Evolutionary conservation across 2,113 vertebrate genomes (phyloP).

Genomic region (Corapipo altera): DNA sequence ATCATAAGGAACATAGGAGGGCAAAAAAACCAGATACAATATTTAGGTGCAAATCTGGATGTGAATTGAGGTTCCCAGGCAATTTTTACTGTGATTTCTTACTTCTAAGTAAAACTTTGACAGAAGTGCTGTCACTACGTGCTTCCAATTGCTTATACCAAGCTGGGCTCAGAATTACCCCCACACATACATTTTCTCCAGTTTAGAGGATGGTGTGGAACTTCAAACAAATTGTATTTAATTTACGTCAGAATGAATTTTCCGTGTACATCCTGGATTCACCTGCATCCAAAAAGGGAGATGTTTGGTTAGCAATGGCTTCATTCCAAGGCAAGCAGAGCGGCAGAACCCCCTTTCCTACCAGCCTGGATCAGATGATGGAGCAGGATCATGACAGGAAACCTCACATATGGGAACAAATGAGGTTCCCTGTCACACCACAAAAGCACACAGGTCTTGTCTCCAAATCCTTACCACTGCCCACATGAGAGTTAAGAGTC

Average conservation of each 20-base stretch:
- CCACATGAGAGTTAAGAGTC: background rate
- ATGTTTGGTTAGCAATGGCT: background rate
- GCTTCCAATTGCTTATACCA: background rate
- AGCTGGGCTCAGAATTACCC: background rate
- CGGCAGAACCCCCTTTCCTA: background rate
- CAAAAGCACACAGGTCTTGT: background rate
- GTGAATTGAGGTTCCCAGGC: background rate
- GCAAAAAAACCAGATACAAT: rapidly evolving
- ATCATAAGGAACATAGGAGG: background rate
- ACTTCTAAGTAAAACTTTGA: background rate
- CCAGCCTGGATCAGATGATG: background rate
- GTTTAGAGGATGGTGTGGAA: background rate
- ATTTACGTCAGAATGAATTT: background rate
- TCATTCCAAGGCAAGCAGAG: background rate
- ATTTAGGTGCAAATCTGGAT: background rate
- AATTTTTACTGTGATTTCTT: background rate
- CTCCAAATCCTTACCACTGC: background rate
- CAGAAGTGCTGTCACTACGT: background rate
- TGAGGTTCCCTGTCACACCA: background rate
- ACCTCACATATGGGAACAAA: background rate
- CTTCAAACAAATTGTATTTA: background rate
- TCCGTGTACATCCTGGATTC: background rate
- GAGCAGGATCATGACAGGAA: background rate
- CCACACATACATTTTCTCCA: background rate
- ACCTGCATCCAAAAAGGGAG: background rate